Evolutionary conservation across 2,113 vertebrate genomes (phyloP).

Genomic region (Argyrosomus japonicus): DNA sequence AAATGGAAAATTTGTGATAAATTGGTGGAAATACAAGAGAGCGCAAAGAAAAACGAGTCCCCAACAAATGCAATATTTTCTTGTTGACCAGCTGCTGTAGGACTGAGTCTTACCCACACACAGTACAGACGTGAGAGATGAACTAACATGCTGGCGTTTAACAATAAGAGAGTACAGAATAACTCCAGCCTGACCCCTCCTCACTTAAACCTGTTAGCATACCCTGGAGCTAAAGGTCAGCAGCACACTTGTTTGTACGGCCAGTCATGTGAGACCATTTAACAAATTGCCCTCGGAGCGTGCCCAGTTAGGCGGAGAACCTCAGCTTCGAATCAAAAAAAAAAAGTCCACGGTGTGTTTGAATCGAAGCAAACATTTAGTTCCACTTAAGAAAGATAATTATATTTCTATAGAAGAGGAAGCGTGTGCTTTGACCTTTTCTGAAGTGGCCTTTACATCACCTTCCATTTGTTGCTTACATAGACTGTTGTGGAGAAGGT

Average conservation of each 20-base stretch:
- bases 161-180: background rate
- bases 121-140: background rate
- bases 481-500: background rate
- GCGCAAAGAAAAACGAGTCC: too few species aligned
- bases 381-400: background rate
- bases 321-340: background rate
- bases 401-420: background rate
- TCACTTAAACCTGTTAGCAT: background rate
- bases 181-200: background rate
- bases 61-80: background rate
- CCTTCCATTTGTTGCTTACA: background rate
- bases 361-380: background rate
- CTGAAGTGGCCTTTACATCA: background rate
- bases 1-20: too few species aligned
- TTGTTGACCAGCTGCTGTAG: background rate
- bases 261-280: conserved; percentile 13
- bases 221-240: conserved; percentile 7
- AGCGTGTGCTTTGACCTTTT: background rate
- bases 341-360: background rate
- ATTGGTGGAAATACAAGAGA: too few species aligned
- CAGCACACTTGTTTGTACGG: conserved; percentile 3
- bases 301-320: background rate
- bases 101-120: background rate
- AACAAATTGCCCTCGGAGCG: conserved; percentile 11
- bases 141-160: background rate